phyloP scores from a whole-genome alignment of 2,113 vertebrate species.

The Callipepla californica region DNA sequence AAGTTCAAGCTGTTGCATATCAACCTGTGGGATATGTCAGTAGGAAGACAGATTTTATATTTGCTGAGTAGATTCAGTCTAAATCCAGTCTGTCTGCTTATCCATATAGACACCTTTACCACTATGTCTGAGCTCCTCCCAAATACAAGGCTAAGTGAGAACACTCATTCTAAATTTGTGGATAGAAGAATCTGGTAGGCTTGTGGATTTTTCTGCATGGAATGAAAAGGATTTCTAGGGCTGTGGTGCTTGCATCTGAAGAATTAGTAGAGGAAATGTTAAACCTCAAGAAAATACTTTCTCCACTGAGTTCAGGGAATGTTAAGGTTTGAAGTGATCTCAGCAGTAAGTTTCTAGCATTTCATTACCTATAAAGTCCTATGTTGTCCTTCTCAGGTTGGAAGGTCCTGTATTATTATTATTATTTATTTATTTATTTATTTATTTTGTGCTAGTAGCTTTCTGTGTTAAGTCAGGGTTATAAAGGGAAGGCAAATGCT shows the following conservation, averaged over 20 bases:
- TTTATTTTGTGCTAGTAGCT: background rate
- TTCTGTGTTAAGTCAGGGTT: background rate
- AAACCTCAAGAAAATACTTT: background rate
- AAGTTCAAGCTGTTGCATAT: constrained; percentile 6
- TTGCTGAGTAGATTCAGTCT: background rate
- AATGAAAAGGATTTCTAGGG: background rate
- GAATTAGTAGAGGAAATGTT: background rate
- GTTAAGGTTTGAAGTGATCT: background rate
- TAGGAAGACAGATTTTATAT: background rate
- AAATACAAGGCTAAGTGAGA: background rate
- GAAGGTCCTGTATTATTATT: background rate
- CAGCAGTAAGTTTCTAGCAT: background rate
- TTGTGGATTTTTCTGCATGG: background rate
- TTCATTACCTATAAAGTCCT: background rate
- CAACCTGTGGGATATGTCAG: background rate
- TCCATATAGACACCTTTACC: background rate
- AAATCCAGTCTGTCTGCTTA: background rate
- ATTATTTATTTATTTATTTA: no score
- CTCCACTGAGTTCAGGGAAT: background rate
- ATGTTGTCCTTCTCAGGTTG: background rate
- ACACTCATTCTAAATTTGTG: background rate
- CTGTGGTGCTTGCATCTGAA: background rate
- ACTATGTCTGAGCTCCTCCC: background rate
- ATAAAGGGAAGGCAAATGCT: background rate
- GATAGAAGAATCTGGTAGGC: background rate